Evolutionary conservation across 2,888 invertebrate genomes (phyloP).

Genomic region (Epinotia bilunana): DNA sequence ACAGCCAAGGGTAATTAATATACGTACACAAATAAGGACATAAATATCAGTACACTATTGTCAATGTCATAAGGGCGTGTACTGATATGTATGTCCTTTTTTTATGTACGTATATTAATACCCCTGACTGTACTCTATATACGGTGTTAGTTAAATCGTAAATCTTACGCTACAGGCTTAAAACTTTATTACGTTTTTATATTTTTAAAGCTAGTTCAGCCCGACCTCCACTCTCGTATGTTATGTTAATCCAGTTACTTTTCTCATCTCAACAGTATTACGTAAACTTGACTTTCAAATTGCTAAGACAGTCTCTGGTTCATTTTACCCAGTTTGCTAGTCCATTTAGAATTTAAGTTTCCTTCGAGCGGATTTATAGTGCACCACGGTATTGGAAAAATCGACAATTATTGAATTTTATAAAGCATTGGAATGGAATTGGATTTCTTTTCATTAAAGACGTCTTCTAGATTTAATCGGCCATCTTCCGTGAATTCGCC

Average conservation of each 20-base stretch:
- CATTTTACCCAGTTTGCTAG: slow-evolving; percentile 29
- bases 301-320: slow-evolving; percentile 24
- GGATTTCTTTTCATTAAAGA: slow-evolving; percentile 38
- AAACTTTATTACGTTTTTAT: slow-evolving; percentile 15
- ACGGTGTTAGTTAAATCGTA: background rate
- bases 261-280: slow-evolving; percentile 22
- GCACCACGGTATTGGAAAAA: slow-evolving; percentile 34
- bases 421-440: slow-evolving; percentile 35
- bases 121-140: background rate
- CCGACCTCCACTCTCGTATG: slow-evolving; percentile 17
- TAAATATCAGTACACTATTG: no score
- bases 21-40: no score
- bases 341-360: slow-evolving; percentile 40
- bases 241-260: slow-evolving; percentile 29
- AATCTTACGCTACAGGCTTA: slow-evolving; percentile 7
- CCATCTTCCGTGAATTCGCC: slow-evolving; percentile 1
- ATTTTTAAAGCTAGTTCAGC: background rate
- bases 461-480: slow-evolving; percentile 30
- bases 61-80: no score
- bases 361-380: slow-evolving; percentile 34
- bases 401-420: slow-evolving; percentile 40
- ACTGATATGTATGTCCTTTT: no score
- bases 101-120: no score
- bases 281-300: slow-evolving; percentile 26
- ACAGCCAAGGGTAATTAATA: no score